Base-by-base conservation (phyloP, 2,113 vertebrate genomes). In the Onychostruthus taczanowskii region DNA sequence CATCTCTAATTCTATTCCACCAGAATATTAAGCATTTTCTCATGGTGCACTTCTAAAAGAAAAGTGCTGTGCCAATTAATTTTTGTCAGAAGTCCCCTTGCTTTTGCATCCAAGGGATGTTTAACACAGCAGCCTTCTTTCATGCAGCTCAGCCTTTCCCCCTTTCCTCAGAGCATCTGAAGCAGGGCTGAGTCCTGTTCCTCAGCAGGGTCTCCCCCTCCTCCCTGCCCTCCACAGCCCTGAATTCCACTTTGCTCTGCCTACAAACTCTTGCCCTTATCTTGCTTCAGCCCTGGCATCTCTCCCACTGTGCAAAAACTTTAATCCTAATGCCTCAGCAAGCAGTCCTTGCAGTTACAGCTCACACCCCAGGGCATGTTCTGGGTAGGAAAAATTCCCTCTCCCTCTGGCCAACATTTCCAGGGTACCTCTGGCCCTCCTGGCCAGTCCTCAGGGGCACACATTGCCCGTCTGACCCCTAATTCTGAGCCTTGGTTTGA, bases 101-200 rank as follows among this genome's bases (percentile, higher is more conserved):
- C 28, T 79, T 52, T 39, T 23, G 28, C 19, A 50, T 26, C 18
- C 26, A 14, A 75, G 39, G 52, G 27, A 46, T 73, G 20, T 19
- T 41, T 20, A 2, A 3, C 19, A 64, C 33, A 16, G 8, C 11
- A 28, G 27, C 43, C 31, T 63, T 35, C 55, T 61, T 63, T n/a
- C 55, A 30, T 39, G 7, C 33, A n/a, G 39, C 73, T 58, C 46
- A 46, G 66, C 46, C 50, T 59, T 50, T 27, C 50, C 33, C 67
- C 72, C 47, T 52, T 39, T 21, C 53, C 81, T 74, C 2, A 2
- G 0, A 56, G 61, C 17, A 41, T 17, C 49, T 0, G 0, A 4
- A 52, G 44, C 59, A 72, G 39, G 68, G 78, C 41, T 46, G 11
- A 87, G 28, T 3, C 44, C 78, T 68, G 21, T 11, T 52, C 2